A percentile compares a stretch with the other conserved stretches of the same genome.
phyloP scores from a whole-genome alignment of 2,888 invertebrate species.

The Macrophya alboannulata region DNA sequence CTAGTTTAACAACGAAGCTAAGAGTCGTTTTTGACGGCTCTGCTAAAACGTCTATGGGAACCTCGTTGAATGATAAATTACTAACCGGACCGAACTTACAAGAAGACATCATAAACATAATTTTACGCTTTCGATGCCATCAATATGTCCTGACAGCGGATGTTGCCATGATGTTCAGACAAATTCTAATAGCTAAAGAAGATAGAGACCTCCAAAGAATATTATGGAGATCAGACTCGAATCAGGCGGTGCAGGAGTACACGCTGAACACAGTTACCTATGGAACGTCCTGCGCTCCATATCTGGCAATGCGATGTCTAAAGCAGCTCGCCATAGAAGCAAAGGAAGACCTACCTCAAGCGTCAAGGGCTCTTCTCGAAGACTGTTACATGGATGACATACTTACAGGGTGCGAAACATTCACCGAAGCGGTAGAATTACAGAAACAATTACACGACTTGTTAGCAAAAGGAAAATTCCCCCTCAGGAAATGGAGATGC shows the following conservation, averaged over 20 bases:
- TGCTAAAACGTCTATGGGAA: slow-evolving; percentile 52
- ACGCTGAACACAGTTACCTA: slow-evolving; percentile 58
- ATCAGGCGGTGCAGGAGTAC: slow-evolving; percentile 46
- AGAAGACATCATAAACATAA: slow-evolving; percentile 57
- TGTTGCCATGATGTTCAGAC: slow-evolving; percentile 62
- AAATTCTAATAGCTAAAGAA: slow-evolving; percentile 57
- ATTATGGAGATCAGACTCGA: slow-evolving; percentile 49
- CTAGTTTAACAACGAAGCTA: slow-evolving; percentile 59
- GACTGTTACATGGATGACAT: slow-evolving; percentile 61
- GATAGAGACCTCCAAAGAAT: slow-evolving; percentile 59
- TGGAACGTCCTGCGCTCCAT: slow-evolving; percentile 57
- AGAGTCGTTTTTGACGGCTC: slow-evolving; percentile 62
- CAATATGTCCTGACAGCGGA: slow-evolving; percentile 59
- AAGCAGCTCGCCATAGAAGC: not conserved
- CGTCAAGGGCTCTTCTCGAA: slow-evolving; percentile 49
- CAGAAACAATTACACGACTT: slow-evolving; percentile 52
- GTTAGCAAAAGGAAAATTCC: slow-evolving; percentile 53
- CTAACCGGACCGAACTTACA: slow-evolving; percentile 61
- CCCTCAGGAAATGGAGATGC: slow-evolving; percentile 59
- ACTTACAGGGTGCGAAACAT: slow-evolving; percentile 34
- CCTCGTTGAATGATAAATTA: slow-evolving; percentile 60
- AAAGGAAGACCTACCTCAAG: not conserved
- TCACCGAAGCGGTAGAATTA: not conserved
- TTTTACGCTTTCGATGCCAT: slow-evolving; percentile 59
- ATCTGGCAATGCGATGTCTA: slow-evolving; percentile 58